Evolutionary conservation across 2,113 vertebrate species (phyloP).

Genomic region (Megaceryle torquata): DNA sequence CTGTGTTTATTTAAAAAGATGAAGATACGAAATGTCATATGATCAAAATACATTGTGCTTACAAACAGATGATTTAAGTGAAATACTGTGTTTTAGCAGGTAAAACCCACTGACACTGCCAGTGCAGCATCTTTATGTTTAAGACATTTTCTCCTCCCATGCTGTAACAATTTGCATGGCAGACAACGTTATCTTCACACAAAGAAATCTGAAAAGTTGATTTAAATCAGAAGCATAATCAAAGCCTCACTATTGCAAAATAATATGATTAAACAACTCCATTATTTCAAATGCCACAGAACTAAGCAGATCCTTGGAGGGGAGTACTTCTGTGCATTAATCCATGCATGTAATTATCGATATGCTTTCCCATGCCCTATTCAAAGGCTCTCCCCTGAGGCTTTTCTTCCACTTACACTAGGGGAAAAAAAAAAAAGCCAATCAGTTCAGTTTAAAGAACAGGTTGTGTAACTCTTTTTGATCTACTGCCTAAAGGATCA

Average conservation of each 20-base stretch:
- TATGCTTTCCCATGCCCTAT: slow-evolving; percentile 34
- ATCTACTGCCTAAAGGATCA: slow-evolving; percentile 27
- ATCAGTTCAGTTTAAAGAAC: slow-evolving; percentile 49
- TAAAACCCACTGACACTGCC: not conserved
- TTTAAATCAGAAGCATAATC: slow-evolving; percentile 54
- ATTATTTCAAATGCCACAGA: slow-evolving; percentile 29
- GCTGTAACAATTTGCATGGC: not conserved
- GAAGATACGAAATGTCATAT: not conserved
- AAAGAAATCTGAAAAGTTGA: slow-evolving; percentile 26
- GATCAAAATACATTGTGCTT: not conserved
- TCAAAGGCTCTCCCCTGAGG: slow-evolving; percentile 41
- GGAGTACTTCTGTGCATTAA: slow-evolving; percentile 32
- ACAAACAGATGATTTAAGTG: not conserved
- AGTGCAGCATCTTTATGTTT: not conserved
- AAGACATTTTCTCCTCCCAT: not conserved
- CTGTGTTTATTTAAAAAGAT: not conserved
- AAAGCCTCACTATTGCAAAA: slow-evolving; percentile 51
- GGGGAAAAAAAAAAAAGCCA: not conserved
- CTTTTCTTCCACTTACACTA: slow-evolving; percentile 39
- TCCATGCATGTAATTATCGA: slow-evolving; percentile 45
- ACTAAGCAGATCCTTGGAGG: slow-evolving; percentile 26
- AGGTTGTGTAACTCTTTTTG: slow-evolving; percentile 41
- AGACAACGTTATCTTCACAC: not conserved
- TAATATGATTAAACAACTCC: slow-evolving; percentile 44
- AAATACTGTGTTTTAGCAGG: not conserved